Percentiles rank a stretch among this genome's conserved stretches.
These are phyloP conservation scores for Zaprionus lineosus DNA, from an alignment of 2,888 invertebrate genomes.

Conservation along the genomic window DNA sequence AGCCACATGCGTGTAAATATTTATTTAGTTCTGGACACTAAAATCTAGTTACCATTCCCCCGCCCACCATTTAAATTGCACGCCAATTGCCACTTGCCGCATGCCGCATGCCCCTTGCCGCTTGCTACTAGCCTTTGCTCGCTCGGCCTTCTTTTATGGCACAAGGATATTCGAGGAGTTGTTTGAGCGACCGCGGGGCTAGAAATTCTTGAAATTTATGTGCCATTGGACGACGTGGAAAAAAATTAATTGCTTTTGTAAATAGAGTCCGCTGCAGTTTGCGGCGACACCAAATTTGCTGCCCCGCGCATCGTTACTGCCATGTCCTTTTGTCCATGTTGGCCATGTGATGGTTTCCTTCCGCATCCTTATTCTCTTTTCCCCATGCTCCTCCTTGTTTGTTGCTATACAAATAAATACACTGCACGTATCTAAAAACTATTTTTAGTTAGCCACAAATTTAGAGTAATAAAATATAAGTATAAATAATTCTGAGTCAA, in stretches of 20 bases:
- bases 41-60: conserved; percentile 36
- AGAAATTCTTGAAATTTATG: conserved; percentile 68
- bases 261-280: conserved; percentile 67
- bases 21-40: conserved; percentile 67
- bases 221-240: conserved; percentile 56
- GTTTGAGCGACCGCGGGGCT: too few species aligned
- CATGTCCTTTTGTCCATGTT: conserved; percentile 67
- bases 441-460: not conserved
- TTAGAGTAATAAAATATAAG: not conserved
- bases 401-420: conserved; percentile 32
- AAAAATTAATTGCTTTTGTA: conserved; percentile 78
- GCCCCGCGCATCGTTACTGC: conserved; percentile 38
- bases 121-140: conserved; percentile 36
- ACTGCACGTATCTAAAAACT: conserved; percentile 22
- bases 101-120: conserved; percentile 60
- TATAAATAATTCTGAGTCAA: too few species aligned
- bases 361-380: too few species aligned
- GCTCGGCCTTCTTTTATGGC: conserved; percentile 9
- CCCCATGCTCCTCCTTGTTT: conserved; percentile 15
- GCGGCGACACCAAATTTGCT: conserved; percentile 53
- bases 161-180: conserved; percentile 45
- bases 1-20: conserved; percentile 73
- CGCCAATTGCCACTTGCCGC: conserved; percentile 56
- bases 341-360: conserved; percentile 25
- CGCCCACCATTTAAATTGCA: conserved; percentile 66